Base-by-base conservation (phyloP, 2,888 invertebrate species). In the Thymelicus acteon region DNA sequence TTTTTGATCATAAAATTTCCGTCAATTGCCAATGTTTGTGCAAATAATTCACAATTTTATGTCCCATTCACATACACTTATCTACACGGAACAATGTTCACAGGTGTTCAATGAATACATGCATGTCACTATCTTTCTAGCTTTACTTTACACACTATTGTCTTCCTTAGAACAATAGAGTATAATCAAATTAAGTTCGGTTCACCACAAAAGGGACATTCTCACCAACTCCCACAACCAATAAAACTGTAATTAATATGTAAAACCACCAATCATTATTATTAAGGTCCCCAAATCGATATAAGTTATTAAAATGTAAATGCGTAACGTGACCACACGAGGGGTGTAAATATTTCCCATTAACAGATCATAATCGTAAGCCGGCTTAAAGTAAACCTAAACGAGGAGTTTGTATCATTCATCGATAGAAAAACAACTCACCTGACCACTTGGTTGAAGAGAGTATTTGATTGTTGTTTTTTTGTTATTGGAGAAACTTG, bases 141-240 rank as follows among this genome's bases (percentile, higher is more conserved):
- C 47, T 54, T 71, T 73, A 71, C 74, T 75, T 72, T 73, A 77
- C 74, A 76, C 66, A 72, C 77, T 71, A 80, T 79, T 80, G 78
- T 79, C 72, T 77, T 75, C 67, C 67, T 73, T 72, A 63, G 78
- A 81, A 89, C 88, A 89, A 88, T 86, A 78, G 82, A 66, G 69
- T 73, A 80, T 85, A 84, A 87, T 87, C 85, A 82, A 87, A 84
- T 87, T 84, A 82, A 80, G 75, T 80, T 82, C 61, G 64, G 74
- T 72, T 78, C 72, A 60, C 72, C 72, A 75, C 78, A 78, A 77
- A 81, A 78, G 74, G 76, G 73, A 78, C 75, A 79, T 78, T 80
- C 79, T 78, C 82, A 80, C 75, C 77, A 74, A 78, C 80, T 74
- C 79, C 80, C 76, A 77, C 78, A 75, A 75, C 8, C 58, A 58